Conservation (phyloP, 2,797 vertebrate genomes). For the Periophthalmus magnuspinnatus region DNA sequence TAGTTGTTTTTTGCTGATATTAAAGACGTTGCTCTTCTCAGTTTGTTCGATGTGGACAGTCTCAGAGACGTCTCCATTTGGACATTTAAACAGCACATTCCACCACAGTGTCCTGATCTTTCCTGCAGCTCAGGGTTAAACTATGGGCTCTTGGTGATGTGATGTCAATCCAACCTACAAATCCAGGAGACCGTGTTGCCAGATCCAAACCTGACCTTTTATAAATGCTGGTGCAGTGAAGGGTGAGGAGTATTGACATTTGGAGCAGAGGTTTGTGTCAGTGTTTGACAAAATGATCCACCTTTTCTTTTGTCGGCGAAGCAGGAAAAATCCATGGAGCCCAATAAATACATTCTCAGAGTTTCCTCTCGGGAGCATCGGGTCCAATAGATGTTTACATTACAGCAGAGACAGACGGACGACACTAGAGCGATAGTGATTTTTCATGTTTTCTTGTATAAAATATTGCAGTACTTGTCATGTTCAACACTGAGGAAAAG, state of each 20-base stretch:
- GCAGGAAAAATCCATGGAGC: constrained; percentile 5
- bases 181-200: constrained; percentile 40
- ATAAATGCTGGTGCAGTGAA: constrained; percentile 44
- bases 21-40: too few species aligned
- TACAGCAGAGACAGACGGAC: neutral
- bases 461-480: too few species aligned
- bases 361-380: neutral
- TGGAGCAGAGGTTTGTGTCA: constrained; percentile 40
- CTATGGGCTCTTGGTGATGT: neutral
- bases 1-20: too few species aligned
- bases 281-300: constrained; percentile 43
- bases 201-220: constrained; percentile 61
- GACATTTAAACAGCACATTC: too few species aligned
- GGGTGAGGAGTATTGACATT: constrained; percentile 65
- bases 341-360: neutral
- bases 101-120: too few species aligned
- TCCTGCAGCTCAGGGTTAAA: neutral
- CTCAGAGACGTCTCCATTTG: too few species aligned
- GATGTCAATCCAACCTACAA: constrained; percentile 9
- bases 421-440: too few species aligned
- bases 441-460: too few species aligned
- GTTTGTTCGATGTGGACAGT: too few species aligned
- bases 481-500: too few species aligned
- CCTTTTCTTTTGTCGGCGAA: constrained; percentile 22
- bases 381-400: neutral